phyloP scores from a whole-genome alignment of 2,888 invertebrate genomes.

The Fabriciana adippe region DNA sequence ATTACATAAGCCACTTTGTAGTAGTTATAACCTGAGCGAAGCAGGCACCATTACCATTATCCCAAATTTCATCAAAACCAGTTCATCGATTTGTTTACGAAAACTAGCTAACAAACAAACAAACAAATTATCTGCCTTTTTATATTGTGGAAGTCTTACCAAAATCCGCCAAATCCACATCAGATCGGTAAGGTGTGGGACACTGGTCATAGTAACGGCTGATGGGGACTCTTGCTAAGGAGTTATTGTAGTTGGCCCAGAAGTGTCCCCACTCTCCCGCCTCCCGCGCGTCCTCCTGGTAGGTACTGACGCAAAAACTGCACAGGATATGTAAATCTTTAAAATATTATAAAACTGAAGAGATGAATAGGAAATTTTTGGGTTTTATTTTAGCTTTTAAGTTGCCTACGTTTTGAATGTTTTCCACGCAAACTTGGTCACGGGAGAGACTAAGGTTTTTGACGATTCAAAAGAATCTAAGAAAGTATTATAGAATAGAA shows the following conservation, averaged over 20 bases:
- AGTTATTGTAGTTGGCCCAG: slow-evolving; percentile 74
- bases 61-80: too few species aligned
- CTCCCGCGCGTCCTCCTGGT: slow-evolving; percentile 55
- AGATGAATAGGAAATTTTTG: background rate
- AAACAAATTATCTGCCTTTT: background rate
- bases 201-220: slow-evolving; percentile 71
- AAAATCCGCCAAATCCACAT: slow-evolving; percentile 63
- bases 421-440: too few species aligned
- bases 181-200: slow-evolving; percentile 70
- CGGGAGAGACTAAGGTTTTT: too few species aligned
- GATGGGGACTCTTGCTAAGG: slow-evolving; percentile 55
- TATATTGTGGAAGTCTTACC: slow-evolving; percentile 46
- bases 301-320: slow-evolving; percentile 62
- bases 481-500: too few species aligned
- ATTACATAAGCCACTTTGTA: too few species aligned
- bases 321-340: background rate
- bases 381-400: too few species aligned
- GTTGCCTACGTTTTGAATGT: too few species aligned
- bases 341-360: background rate
- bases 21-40: too few species aligned
- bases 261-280: slow-evolving; percentile 70
- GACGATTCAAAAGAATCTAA: too few species aligned
- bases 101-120: background rate
- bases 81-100: background rate
- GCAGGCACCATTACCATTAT: too few species aligned